Conservation (phyloP, 2,113 vertebrate genomes). For the Climacteris rufus region DNA sequence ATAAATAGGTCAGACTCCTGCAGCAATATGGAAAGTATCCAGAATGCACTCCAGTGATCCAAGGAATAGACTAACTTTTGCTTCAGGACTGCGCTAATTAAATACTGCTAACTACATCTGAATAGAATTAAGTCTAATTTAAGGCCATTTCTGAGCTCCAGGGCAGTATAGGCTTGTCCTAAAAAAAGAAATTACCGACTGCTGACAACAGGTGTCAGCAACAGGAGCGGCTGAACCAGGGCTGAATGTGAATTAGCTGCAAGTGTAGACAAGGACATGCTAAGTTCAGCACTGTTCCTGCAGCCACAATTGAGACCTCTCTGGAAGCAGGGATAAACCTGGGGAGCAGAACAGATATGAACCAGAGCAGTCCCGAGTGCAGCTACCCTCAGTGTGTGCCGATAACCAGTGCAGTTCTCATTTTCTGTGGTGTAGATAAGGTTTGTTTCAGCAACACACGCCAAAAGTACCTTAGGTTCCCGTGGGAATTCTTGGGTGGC, state of each 20-base stretch:
- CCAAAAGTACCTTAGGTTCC: not conserved
- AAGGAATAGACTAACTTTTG: constrained; percentile 40
- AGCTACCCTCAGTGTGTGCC: not conserved
- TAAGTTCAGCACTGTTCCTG: not conserved
- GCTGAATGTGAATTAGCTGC: constrained; percentile 22
- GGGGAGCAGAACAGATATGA: not conserved
- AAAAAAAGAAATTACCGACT: constrained; percentile 43
- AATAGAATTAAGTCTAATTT: constrained; percentile 59
- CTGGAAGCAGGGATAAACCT: not conserved
- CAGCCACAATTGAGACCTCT: not conserved
- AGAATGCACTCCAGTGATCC: not conserved
- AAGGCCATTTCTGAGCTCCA: constrained; percentile 33
- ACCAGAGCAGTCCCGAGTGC: not conserved
- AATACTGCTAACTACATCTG: constrained; percentile 55
- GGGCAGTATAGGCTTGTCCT: constrained; percentile 20
- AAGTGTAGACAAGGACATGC: constrained; percentile 22
- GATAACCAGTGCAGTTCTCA: not conserved
- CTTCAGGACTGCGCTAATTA: constrained; percentile 47
- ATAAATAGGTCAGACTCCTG: constrained; percentile 14
- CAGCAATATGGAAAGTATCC: constrained; percentile 35
- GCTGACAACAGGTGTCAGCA: constrained; percentile 65
- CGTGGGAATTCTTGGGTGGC: not conserved
- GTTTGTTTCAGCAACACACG: not conserved
- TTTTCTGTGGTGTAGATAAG: not conserved
- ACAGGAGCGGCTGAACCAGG: not conserved